A percentile compares a stretch with the other conserved stretches of the same genome.
Evolutionary conservation across 2,113 vertebrate species (phyloP).

Genomic region (Forbesichthys agassizii): DNA sequence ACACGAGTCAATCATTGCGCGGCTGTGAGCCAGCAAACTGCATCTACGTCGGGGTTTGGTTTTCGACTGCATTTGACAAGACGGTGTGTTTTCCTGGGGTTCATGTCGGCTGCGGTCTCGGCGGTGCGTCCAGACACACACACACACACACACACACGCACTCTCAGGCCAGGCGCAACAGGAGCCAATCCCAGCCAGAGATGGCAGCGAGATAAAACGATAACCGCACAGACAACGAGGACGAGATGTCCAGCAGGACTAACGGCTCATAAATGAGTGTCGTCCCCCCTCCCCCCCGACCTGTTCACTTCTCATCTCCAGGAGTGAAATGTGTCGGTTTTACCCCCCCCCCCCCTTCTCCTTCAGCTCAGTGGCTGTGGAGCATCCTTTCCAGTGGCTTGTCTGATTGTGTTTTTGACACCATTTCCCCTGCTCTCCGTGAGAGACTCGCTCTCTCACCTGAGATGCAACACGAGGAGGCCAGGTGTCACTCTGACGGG

Average conservation of each 20-base stretch:
- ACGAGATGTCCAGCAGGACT: slow-evolving; percentile 39
- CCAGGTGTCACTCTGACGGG: slow-evolving; percentile 73
- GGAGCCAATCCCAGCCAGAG: slow-evolving; percentile 25
- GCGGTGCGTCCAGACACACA: slow-evolving; percentile 51
- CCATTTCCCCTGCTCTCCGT: slow-evolving; percentile 44
- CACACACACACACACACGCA: too few species aligned
- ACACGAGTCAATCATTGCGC: neutral
- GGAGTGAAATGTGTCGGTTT: neutral
- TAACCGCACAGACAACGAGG: slow-evolving; percentile 36
- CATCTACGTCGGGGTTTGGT: too few species aligned
- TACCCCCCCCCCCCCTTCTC: too few species aligned
- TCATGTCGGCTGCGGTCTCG: slow-evolving; percentile 25
- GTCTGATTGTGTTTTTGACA: slow-evolving; percentile 52
- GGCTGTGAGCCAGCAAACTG: too few species aligned
- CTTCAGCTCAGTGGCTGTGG: neutral
- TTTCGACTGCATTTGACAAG: too few species aligned
- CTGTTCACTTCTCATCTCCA: slow-evolving; percentile 11
- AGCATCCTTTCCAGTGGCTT: slow-evolving; percentile 8
- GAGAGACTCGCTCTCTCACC: slow-evolving; percentile 66
- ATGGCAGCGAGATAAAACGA: slow-evolving; percentile 35
- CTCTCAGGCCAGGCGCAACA: slow-evolving; percentile 39
- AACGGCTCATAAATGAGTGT: neutral
- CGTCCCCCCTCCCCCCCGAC: neutral
- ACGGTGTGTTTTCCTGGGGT: slow-evolving; percentile 29
- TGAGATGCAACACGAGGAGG: slow-evolving; percentile 73